phyloP scores from a whole-genome alignment of 2,888 invertebrate species.

The Aleiodes alternator region DNA sequence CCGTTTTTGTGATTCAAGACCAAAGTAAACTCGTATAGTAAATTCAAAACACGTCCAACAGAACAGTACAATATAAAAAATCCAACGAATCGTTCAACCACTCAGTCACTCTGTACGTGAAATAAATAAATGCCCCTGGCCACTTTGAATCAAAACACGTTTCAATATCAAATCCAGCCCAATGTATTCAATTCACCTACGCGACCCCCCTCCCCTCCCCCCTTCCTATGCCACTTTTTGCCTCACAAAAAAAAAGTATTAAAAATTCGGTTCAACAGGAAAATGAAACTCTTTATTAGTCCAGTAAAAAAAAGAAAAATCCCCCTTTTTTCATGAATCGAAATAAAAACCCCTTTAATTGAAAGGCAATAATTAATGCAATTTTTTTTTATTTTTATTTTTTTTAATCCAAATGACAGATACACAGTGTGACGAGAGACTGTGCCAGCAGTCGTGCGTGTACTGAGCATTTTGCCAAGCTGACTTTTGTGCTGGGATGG shows the following conservation, averaged over 20 bases:
- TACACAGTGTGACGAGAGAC: slow-evolving; percentile 4
- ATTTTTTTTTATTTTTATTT: no score
- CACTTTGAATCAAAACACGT: slow-evolving; percentile 21
- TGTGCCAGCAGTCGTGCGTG: slow-evolving; percentile 23
- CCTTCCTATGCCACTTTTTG: no score
- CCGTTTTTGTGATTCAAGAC: not conserved
- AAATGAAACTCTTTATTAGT: not conserved
- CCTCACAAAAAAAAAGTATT: not conserved
- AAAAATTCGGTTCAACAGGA: not conserved
- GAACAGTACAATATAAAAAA: slow-evolving; percentile 16
- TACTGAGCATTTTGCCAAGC: slow-evolving; percentile 25
- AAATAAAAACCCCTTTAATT: not conserved
- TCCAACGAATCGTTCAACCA: slow-evolving; percentile 29
- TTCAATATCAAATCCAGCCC: slow-evolving; percentile 24
- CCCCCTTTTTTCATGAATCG: not conserved
- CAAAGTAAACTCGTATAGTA: not conserved
- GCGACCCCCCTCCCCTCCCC: no score
- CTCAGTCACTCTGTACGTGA: slow-evolving; percentile 31
- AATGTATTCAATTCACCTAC: slow-evolving; percentile 21
- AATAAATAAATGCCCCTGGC: slow-evolving; percentile 24
- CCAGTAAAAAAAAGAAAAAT: not conserved
- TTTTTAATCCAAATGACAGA: no score
- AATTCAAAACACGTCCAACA: slow-evolving; percentile 5
- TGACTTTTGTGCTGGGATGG: slow-evolving; percentile 22
- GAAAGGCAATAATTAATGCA: no score